These are phyloP conservation scores for Cephus cinctus DNA, from an alignment of 1,140 invertebrate genomes.

Conservation along the genomic window DNA sequence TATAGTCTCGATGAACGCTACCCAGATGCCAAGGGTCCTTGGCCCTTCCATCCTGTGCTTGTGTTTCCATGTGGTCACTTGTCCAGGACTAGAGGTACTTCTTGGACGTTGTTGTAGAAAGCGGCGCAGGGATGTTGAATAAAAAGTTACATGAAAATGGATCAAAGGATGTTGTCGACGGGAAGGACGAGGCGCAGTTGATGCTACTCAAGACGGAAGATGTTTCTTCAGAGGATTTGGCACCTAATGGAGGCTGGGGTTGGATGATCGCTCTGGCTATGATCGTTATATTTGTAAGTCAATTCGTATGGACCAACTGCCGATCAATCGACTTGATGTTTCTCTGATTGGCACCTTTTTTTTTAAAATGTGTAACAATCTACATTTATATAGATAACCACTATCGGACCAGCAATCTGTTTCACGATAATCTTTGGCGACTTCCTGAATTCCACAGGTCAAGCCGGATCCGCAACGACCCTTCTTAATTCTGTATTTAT, in stretches of 20 bases:
- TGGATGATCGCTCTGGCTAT: conserved; percentile 59
- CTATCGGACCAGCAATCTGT: conserved; percentile 37
- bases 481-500: conserved; percentile 52
- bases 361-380: background rate
- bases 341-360: background rate
- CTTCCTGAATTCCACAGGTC: conserved; percentile 41
- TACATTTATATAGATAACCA: conserved; percentile 33
- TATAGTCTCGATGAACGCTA: too few species aligned
- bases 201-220: conserved; percentile 15
- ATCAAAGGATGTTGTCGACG: background rate
- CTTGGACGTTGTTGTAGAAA: background rate
- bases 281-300: conserved; percentile 49
- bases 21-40: too few species aligned
- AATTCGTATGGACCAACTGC: too few species aligned
- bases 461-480: conserved; percentile 43
- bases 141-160: too few species aligned
- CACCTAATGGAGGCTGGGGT: conserved; percentile 62
- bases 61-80: too few species aligned
- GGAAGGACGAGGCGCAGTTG: conserved; percentile 13
- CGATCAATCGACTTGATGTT: background rate
- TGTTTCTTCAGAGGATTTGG: conserved; percentile 38
- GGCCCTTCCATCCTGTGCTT: too few species aligned
- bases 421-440: conserved; percentile 47
- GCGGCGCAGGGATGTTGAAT: too few species aligned
- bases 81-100: too few species aligned